These are phyloP conservation scores for Xestobium rufovillosum DNA, from an alignment of 2,888 invertebrate species.

Conservation along the genomic window DNA sequence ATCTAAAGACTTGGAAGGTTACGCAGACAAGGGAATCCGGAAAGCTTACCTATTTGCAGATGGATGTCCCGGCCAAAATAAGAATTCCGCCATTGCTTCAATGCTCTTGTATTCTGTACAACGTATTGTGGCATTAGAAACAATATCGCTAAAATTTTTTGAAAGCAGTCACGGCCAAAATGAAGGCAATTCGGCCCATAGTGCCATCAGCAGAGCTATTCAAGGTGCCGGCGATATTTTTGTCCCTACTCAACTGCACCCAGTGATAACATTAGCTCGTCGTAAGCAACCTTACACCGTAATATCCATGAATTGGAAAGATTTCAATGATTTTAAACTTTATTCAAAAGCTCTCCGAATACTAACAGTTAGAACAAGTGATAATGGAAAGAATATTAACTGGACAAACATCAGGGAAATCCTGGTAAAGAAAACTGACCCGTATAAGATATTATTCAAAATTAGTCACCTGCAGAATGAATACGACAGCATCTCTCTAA, in stretches of 20 bases:
- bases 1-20: slow-evolving; percentile 10
- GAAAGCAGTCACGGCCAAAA: slow-evolving; percentile 10
- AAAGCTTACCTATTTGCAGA: slow-evolving; percentile 13
- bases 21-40: slow-evolving; percentile 7
- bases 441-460: slow-evolving; percentile 11
- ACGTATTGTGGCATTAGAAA: neutral
- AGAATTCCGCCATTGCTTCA: slow-evolving; percentile 15
- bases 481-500: slow-evolving; percentile 8
- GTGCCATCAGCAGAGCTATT: slow-evolving; percentile 2
- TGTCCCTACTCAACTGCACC: slow-evolving; percentile 4
- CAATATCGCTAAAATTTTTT: slow-evolving; percentile 8
- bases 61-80: no score
- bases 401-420: slow-evolving; percentile 8
- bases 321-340: slow-evolving; percentile 5
- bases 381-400: neutral
- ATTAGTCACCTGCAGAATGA: slow-evolving; percentile 7
- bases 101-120: slow-evolving; percentile 11
- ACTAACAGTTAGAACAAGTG: neutral
- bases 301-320: slow-evolving; percentile 1
- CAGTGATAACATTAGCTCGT: neutral
- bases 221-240: slow-evolving; percentile 4
- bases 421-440: slow-evolving; percentile 6
- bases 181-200: slow-evolving; percentile 7
- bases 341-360: neutral
- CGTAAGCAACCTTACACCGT: slow-evolving; percentile 6